Base-by-base conservation (phyloP, 2,888 invertebrate species). In the Drosophila buzzatii region DNA sequence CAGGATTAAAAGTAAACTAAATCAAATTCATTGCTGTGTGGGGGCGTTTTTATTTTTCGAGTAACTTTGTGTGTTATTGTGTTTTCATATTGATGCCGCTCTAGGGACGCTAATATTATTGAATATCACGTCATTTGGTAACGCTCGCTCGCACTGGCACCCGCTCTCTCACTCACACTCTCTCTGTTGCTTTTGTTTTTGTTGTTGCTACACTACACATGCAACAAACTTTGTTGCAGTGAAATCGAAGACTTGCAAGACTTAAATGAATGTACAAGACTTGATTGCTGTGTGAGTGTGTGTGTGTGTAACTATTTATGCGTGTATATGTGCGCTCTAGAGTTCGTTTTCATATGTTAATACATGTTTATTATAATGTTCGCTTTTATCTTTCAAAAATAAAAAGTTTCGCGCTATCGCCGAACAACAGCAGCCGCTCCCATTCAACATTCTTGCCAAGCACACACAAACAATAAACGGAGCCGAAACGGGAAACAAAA, bases 371-470 rank as follows among this genome's bases (percentile, higher is more conserved):
- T 56, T 62, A 76, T 74, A 41, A 70, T 37, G 68, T 52, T 70
- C 47, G 37, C 62, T 63, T 80, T 78, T 81, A 77, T 78, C 78
- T 86, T 79, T 64, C 79, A 39, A 57, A 83, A 75, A 49, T 31
- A 51, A 27, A 53, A 53, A 90, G 86, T 87, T 89, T 89, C 80
- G 85, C 80, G 76, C 82, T 90, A 84, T 89, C 89, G 76, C 74
- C 76, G 45, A 76, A 74, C 77, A 89, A 74, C 76, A 88, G 81
- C 82, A 75, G 73, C 88, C 86, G 81, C 90, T 85, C 88, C 88
- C 81, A 72, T 68, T 70, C 63, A 76, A 71, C 65, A 80, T 71
- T 69, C 79, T 78, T 70, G 66, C 79, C 66, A 76, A 81, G 57
- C 73, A 61, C 27, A 61, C 31, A 58, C 66, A 71, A 45, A 59